phyloP scores from a whole-genome alignment of 2,888 invertebrate genomes.

The Pachycephus smyrnensis region DNA sequence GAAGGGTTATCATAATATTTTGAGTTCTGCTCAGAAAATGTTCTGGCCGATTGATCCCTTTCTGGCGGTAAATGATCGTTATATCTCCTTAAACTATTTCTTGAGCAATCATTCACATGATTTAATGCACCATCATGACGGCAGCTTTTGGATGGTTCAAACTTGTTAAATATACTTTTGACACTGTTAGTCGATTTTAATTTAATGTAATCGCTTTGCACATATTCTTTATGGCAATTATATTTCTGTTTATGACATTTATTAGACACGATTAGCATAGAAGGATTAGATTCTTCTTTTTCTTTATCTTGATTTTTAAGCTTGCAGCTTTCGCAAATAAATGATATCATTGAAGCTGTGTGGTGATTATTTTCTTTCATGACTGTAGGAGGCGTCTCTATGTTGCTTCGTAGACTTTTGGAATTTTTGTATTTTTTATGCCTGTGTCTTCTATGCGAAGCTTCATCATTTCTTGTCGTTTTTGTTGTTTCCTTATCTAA shows the following conservation, averaged over 20 bases:
- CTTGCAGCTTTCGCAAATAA: slow-evolving; percentile 28
- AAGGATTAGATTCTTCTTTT: neutral
- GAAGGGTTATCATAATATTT: slow-evolving; percentile 2
- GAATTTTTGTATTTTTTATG: neutral
- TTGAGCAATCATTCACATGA: neutral
- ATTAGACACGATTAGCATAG: neutral
- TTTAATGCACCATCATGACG: neutral
- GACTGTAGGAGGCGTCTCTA: neutral
- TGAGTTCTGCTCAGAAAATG: slow-evolving; percentile 1
- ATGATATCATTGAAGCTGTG: slow-evolving; percentile 13
- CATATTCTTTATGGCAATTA: neutral
- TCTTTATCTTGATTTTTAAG: slow-evolving; percentile 7
- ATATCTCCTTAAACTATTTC: neutral
- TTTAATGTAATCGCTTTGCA: neutral
- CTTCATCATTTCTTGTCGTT: neutral
- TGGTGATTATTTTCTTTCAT: neutral
- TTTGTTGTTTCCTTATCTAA: too few relatives aligned
- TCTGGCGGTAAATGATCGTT: slow-evolving; percentile 32
- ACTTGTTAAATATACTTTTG: neutral
- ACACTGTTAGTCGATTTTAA: neutral
- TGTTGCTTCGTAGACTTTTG: neutral
- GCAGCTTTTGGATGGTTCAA: neutral
- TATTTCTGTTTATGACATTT: neutral
- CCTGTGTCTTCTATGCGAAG: neutral
- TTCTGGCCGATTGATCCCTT: slow-evolving; percentile 25